Percentiles rank a stretch among this genome's conserved stretches.
Conservation (phyloP, 2,113 vertebrate genomes). For the Sitta europaea region DNA sequence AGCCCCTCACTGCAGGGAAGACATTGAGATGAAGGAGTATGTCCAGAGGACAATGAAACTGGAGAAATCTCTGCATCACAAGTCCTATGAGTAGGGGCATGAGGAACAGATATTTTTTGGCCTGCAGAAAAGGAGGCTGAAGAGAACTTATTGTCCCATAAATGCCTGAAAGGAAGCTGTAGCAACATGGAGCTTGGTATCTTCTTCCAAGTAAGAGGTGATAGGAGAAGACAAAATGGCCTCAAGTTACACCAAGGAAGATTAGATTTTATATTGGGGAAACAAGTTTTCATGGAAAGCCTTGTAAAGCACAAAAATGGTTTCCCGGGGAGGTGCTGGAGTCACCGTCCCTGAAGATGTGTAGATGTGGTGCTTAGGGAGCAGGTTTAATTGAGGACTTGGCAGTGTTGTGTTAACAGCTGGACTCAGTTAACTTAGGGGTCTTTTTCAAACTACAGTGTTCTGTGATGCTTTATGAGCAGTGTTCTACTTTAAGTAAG, state of each 20-base stretch:
- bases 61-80: background rate
- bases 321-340: background rate
- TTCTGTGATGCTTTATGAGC: background rate
- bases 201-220: background rate
- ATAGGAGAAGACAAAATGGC: background rate
- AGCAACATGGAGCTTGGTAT: background rate
- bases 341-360: fast-evolving
- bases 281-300: background rate
- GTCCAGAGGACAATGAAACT: background rate
- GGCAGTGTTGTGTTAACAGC: fast-evolving
- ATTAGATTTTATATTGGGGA: background rate
- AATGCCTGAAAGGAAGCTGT: background rate
- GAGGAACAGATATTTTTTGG: fast-evolving
- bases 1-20: background rate
- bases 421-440: background rate
- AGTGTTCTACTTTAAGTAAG: background rate
- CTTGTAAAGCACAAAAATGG: background rate
- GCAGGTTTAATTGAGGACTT: background rate
- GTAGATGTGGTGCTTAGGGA: too few relatives aligned
- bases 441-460: background rate
- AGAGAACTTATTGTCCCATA: background rate
- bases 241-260: background rate
- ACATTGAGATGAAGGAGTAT: background rate
- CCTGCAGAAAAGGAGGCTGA: background rate
- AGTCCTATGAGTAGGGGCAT: fast-evolving